phyloP scores from a whole-genome alignment of 30 jellyfish, hydroid and myxozoan species.

The Pelagia noctiluca region DNA sequence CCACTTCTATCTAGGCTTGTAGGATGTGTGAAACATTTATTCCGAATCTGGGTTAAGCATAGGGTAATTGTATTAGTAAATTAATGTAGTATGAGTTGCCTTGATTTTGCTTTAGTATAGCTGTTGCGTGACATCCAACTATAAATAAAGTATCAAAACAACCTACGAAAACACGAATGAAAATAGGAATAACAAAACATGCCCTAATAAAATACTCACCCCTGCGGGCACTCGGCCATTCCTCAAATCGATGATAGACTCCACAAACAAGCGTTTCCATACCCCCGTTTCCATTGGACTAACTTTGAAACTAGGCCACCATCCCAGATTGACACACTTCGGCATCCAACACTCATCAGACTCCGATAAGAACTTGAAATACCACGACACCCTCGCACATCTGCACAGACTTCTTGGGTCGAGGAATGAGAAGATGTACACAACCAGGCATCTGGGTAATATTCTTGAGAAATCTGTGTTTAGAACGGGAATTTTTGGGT shows the following conservation, averaged over 20 bases:
- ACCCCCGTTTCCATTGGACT: constrained; percentile 20
- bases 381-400: constrained; percentile 17
- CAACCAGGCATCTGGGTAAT: neutral
- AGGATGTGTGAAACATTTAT: too few relatives aligned
- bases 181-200: too few relatives aligned
- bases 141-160: too few relatives aligned
- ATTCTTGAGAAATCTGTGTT: neutral
- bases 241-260: neutral
- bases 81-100: too few relatives aligned
- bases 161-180: too few relatives aligned
- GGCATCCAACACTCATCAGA: constrained; percentile 32
- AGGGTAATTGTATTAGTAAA: too few relatives aligned
- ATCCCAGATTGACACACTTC: constrained; percentile 15
- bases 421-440: constrained; percentile 7
- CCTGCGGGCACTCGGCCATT: constrained; percentile 17
- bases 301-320: constrained; percentile 20
- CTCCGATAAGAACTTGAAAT: neutral
- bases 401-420: constrained; percentile 33
- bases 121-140: too few relatives aligned
- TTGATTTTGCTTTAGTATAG: too few relatives aligned
- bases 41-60: too few relatives aligned
- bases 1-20: too few relatives aligned
- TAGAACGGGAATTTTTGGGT: neutral
- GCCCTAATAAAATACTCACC: too few relatives aligned
- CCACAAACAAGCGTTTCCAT: constrained; percentile 19